These are phyloP conservation scores for Adelosebastes latens DNA, from an alignment of 2,797 vertebrate genomes.

Conservation along the genomic window DNA sequence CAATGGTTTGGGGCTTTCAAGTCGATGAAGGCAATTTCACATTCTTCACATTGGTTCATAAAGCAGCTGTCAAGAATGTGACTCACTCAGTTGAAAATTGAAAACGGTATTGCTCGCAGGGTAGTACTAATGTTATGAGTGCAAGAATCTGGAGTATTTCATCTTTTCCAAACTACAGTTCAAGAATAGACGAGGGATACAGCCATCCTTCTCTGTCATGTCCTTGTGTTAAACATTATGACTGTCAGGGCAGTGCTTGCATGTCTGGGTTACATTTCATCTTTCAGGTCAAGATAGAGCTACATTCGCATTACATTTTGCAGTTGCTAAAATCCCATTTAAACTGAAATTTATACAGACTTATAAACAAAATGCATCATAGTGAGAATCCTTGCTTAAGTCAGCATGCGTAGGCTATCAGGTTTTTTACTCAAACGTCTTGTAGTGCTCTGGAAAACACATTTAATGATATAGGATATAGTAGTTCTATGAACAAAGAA, in stretches of 20 bases:
- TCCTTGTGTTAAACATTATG: background rate
- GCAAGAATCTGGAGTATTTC: constrained; percentile 22
- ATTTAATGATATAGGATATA: constrained; percentile 8
- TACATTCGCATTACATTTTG: background rate
- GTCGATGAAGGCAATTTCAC: constrained; percentile 36
- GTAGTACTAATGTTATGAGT: constrained; percentile 30
- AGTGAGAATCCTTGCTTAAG: background rate
- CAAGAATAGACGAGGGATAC: background rate
- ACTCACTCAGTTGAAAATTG: constrained; percentile 37
- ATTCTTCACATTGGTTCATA: constrained; percentile 30
- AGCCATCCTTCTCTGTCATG: background rate
- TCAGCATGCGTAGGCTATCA: background rate
- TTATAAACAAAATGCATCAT: background rate
- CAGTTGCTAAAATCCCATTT: background rate
- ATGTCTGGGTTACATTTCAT: background rate
- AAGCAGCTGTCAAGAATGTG: constrained; percentile 48
- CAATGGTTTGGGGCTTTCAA: constrained; percentile 23
- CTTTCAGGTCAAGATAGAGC: background rate
- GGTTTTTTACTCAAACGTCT: background rate
- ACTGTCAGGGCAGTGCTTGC: background rate
- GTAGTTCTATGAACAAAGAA: background rate
- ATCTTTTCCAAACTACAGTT: constrained; percentile 28
- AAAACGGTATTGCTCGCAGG: constrained; percentile 27
- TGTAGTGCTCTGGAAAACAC: background rate
- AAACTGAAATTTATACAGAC: constrained; percentile 1